A percentile compares a stretch with the other conserved stretches of the same genome.
Evolutionary conservation across 2,797 vertebrate species (phyloP).

Genomic region (Alosa sapidissima): DNA sequence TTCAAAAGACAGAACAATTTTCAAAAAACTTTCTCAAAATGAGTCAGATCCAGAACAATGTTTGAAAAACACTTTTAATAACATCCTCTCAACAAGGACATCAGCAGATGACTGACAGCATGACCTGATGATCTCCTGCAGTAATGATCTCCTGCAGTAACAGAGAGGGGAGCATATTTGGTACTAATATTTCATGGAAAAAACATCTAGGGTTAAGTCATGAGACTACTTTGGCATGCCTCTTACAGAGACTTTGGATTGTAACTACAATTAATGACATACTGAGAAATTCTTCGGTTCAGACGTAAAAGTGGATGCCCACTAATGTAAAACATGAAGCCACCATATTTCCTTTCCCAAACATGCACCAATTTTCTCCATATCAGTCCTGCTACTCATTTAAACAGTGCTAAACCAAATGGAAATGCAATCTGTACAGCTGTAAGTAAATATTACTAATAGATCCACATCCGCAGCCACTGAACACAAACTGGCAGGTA

Average conservation of each 20-base stretch:
- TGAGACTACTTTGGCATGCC: neutral
- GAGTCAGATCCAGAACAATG: neutral
- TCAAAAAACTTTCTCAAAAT: neutral
- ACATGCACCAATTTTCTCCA: neutral
- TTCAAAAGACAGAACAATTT: neutral
- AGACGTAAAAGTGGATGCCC: neutral
- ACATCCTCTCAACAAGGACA: neutral
- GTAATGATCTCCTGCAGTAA: neutral
- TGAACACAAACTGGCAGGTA: neutral
- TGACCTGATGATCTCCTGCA: neutral
- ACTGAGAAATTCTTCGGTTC: no score
- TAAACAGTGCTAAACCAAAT: neutral
- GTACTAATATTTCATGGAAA: neutral
- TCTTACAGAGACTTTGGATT: neutral
- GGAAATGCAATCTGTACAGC: neutral
- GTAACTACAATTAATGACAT: no score
- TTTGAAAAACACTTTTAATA: neutral
- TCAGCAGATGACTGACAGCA: neutral
- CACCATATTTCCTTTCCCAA: neutral
- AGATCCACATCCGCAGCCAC: neutral
- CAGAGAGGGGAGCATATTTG: neutral
- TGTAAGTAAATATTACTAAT: constrained; percentile 19
- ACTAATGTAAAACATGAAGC: neutral
- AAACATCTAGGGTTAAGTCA: neutral
- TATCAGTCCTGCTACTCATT: neutral